Conservation (phyloP, 2,113 vertebrate species). For the Bucco capensis region DNA sequence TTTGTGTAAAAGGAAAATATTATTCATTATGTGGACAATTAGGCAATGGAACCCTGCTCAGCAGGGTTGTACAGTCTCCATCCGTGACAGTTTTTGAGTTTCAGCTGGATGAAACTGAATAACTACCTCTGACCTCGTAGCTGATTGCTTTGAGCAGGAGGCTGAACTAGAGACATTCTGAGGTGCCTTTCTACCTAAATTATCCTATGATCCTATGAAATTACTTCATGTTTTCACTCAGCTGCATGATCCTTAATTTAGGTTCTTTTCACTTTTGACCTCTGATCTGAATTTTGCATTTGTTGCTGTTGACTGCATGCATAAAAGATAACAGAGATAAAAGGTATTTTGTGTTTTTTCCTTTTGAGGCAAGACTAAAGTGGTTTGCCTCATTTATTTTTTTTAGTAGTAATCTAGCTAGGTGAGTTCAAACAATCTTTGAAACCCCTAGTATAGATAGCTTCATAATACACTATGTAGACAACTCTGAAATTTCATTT, state of each 20-base stretch:
- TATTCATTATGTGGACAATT: not conserved
- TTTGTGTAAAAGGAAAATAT: not conserved
- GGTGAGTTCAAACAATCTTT: not conserved
- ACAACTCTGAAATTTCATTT: not conserved
- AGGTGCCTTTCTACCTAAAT: not conserved
- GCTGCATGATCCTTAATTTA: not conserved
- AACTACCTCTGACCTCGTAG: not conserved
- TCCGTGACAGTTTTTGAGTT: not conserved
- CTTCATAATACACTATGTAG: not conserved
- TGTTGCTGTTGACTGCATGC: not conserved
- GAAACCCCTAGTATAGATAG: not conserved
- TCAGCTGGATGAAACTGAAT: not conserved
- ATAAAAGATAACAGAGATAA: not conserved
- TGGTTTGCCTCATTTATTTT: not conserved
- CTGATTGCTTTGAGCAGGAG: not conserved
- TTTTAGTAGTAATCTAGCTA: not conserved
- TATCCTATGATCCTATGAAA: not conserved
- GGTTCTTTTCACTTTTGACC: not conserved
- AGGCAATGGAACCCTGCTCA: not conserved
- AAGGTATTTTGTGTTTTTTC: not conserved
- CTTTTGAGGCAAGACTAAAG: not conserved
- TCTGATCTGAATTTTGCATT: not conserved
- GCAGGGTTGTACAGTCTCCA: not conserved
- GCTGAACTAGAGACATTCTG: not conserved
- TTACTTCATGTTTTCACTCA: not conserved